Evolutionary conservation across 2,113 vertebrate genomes (phyloP), one percentile per base, ranked within the genome.

Genomic region (Onychostruthus taczanowskii): DNA sequence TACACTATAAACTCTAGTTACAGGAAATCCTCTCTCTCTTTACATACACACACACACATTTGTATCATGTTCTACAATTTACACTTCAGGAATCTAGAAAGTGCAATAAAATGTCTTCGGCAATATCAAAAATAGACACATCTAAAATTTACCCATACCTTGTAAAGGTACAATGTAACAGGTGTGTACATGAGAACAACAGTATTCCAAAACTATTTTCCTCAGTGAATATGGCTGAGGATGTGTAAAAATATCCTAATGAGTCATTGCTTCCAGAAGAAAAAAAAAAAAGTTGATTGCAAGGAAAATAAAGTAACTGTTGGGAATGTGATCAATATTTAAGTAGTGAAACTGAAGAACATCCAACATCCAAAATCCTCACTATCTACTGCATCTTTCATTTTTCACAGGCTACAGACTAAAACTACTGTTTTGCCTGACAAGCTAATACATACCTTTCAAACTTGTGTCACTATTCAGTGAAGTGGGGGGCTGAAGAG

Each of bases 361-460:
- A 79, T n/a, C 33, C 27, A 84, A 41, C 37, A 85, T 43, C 30
- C 24, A 75, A 82, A 94, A 72, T 73, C 67, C 33, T 58, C 37
- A 50, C 69, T 84, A 49, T 33, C 41, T 89, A 28, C 74, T 62
- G 31, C 55, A 83, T 74, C 63, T 82, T 89, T 84, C 52, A 59
- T 55, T 21, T 2, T 80, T 82, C 85, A 90, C 33, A 79, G 66
- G 43, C 53, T 91, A 62, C 30, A 47, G 93, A 92, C 92, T 80
- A 94, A 94, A 95, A 90, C 87, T 80, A 92, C 75, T 82, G 83
- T 62, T 96, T 92, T 83, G n/a, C 70, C 74, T 95, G 87, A 94
- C 84, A 95, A 90, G 81, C 55, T 93, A 95, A 95, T 94, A 75
- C 15, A 66, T 76, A 92, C 85, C 75, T 95, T 94, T 95, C 93